phyloP scores from a whole-genome alignment of 1,140 invertebrate genomes.

The Sipha flava region DNA sequence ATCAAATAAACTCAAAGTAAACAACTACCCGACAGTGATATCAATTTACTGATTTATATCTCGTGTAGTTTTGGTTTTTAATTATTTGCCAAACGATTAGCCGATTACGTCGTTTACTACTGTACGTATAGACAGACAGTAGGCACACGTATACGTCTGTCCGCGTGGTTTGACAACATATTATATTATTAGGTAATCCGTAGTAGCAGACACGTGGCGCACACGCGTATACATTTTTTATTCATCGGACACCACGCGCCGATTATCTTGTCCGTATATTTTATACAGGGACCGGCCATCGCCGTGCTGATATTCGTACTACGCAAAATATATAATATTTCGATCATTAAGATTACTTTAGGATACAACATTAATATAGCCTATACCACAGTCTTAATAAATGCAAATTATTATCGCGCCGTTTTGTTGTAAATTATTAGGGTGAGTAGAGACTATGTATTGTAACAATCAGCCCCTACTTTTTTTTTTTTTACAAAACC shows the following conservation, averaged over 20 bases:
- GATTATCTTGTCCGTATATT: conserved; percentile 24
- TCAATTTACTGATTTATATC: conserved; percentile 24
- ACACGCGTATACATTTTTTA: conserved; percentile 3
- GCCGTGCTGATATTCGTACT: not conserved
- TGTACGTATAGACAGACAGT: not conserved
- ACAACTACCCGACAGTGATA: conserved; percentile 13
- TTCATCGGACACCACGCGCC: not conserved
- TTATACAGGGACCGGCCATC: not conserved
- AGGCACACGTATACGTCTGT: not conserved
- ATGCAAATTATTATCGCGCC: not conserved
- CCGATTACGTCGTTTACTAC: not conserved
- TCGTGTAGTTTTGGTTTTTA: not conserved
- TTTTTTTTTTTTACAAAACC: too few relatives aligned
- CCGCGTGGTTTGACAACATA: not conserved
- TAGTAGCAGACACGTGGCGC: not conserved
- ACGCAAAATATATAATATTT: not conserved
- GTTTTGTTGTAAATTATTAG: too few relatives aligned
- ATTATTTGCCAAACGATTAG: conserved; percentile 16
- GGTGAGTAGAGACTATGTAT: too few relatives aligned
- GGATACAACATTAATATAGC: too few relatives aligned
- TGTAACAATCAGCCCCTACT: too few relatives aligned
- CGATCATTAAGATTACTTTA: too few relatives aligned
- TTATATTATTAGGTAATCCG: not conserved
- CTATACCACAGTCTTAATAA: not conserved
- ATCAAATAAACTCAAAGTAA: not conserved